Evolutionary conservation across 2,888 invertebrate species (phyloP).

Genomic region (Myopa tessellatipennis): DNA sequence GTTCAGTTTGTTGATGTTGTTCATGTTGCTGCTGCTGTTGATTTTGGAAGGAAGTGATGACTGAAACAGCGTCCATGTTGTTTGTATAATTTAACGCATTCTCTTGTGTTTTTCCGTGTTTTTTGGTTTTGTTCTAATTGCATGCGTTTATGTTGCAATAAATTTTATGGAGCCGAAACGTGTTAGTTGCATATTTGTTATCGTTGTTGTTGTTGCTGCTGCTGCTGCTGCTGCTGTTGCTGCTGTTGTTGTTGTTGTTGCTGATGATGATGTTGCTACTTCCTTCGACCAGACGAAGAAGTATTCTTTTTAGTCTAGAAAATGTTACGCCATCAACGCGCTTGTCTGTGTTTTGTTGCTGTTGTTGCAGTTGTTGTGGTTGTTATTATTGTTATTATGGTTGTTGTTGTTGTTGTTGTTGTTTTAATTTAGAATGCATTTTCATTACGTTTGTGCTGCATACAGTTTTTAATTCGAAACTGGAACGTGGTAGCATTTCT

Average conservation of each 20-base stretch:
- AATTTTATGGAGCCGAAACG: conserved; percentile 14
- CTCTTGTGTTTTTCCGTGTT: neutral
- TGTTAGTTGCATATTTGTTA: neutral
- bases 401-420: neutral
- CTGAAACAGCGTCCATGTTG: conserved; percentile 27
- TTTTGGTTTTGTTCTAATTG: conserved; percentile 13
- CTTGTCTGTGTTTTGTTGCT: conserved; percentile 14
- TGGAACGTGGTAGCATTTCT: conserved; percentile 18
- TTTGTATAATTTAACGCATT: conserved; percentile 14
- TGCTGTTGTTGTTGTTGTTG: conserved; percentile 14
- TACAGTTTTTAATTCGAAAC: conserved; percentile 9
- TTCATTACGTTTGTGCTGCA: neutral
- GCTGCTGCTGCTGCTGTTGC: neutral
- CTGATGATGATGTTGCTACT: conserved; percentile 1
- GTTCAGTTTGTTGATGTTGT: conserved; percentile 8
- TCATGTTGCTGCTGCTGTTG: conserved; percentile 12
- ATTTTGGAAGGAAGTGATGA: conserved; percentile 31
- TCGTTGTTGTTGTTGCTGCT: conserved; percentile 9
- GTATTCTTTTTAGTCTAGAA: conserved; percentile 28
- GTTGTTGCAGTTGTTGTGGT: neutral
- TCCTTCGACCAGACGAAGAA: neutral
- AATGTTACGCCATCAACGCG: neutral
- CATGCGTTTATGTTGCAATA: conserved; percentile 28
- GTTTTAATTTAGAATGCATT: neutral
- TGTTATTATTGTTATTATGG: conserved; percentile 5